phyloP scores from a whole-genome alignment of 2,888 invertebrate genomes.

The Acleris holmiana region DNA sequence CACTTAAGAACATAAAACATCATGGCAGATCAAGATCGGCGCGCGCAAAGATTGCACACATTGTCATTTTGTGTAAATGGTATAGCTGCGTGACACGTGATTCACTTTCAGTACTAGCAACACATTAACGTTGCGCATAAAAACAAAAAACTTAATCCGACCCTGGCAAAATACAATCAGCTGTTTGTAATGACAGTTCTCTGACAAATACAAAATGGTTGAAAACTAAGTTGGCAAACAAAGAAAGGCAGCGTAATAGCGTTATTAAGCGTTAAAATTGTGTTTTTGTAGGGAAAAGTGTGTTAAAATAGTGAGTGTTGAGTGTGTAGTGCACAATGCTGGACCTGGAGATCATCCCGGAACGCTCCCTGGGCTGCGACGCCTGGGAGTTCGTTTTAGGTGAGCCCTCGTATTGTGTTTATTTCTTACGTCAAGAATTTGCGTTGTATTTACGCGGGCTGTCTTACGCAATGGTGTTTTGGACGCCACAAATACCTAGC shows the following conservation, averaged over 20 bases:
- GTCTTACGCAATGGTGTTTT: constrained; percentile 77
- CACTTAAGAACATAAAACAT: too few species aligned
- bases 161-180: constrained; percentile 82
- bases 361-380: constrained; percentile 97
- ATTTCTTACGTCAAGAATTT: constrained; percentile 80
- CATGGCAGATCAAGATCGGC: too few species aligned
- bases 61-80: not conserved
- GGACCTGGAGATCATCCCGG: constrained; percentile 98
- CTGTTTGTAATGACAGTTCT: constrained; percentile 85
- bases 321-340: constrained; percentile 90
- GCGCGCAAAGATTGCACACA: not conserved
- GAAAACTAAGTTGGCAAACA: constrained; percentile 85
- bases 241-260: constrained; percentile 82
- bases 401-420: constrained; percentile 84
- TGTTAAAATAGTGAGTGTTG: constrained; percentile 91
- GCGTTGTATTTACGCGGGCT: constrained; percentile 77
- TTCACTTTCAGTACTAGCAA: constrained; percentile 10
- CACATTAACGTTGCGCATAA: constrained; percentile 11
- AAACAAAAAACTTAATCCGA: constrained; percentile 48
- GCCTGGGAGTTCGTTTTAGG: constrained; percentile 99
- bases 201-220: constrained; percentile 85
- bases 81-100: too few species aligned
- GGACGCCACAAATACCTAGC: constrained; percentile 38
- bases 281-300: constrained; percentile 76
- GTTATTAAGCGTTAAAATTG: constrained; percentile 69